These are phyloP conservation scores for Phodopus roborovskii DNA, from an alignment of 2,113 vertebrate species.

Conservation along the genomic window DNA sequence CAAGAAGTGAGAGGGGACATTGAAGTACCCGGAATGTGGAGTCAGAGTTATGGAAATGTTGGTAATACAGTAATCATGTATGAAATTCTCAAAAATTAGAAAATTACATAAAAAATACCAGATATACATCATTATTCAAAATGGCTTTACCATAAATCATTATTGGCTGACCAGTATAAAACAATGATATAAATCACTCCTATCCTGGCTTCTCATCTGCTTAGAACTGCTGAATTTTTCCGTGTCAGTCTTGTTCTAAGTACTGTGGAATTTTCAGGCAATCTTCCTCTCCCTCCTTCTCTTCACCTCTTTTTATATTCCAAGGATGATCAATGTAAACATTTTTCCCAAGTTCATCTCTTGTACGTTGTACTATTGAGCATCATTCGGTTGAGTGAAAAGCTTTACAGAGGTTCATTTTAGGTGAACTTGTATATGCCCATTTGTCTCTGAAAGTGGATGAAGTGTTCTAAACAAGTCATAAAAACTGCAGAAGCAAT, in stretches of 20 bases:
- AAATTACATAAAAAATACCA: background rate
- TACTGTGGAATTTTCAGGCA: background rate
- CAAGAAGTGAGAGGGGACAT: background rate
- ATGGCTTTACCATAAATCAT: background rate
- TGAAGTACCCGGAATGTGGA: no score
- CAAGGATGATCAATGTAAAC: constrained; percentile 29
- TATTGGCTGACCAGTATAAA: background rate
- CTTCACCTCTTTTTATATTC: background rate
- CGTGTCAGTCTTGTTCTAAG: background rate
- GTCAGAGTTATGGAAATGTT: background rate
- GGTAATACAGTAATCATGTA: background rate
- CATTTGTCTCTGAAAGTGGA: constrained; percentile 69
- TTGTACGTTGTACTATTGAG: background rate
- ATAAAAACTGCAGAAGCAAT: constrained; percentile 76
- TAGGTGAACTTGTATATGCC: constrained; percentile 68
- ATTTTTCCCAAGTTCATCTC: constrained; percentile 15
- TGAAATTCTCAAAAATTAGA: background rate
- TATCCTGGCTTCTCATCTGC: background rate
- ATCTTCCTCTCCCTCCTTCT: background rate
- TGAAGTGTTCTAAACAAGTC: constrained; percentile 65
- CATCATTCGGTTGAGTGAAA: constrained; percentile 33
- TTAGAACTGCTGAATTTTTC: background rate
- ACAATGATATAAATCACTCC: background rate
- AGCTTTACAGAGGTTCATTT: constrained; percentile 62
- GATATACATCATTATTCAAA: background rate